These are phyloP conservation scores for Xiphorhynchus elegans DNA, from an alignment of 2,113 vertebrate species.

Conservation along the genomic window DNA sequence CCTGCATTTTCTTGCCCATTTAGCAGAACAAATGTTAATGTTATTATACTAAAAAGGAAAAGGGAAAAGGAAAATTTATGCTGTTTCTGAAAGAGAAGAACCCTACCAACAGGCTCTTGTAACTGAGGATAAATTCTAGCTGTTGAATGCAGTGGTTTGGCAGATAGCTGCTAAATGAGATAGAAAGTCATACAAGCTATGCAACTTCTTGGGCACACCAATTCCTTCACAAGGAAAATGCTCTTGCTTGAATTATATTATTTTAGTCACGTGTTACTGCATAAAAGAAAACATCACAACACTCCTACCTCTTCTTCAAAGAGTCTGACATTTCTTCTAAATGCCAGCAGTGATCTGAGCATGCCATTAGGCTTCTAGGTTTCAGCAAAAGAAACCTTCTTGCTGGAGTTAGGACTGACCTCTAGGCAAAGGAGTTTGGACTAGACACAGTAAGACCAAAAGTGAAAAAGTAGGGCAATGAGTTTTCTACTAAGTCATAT, in stretches of 20 bases:
- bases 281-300: not conserved
- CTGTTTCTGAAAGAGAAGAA: not conserved
- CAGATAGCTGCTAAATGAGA: not conserved
- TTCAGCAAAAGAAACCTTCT: not conserved
- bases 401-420: not conserved
- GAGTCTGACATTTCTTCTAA: fast-evolving
- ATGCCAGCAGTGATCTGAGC: not conserved
- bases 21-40: not conserved
- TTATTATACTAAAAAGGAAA: not conserved
- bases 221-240: not conserved
- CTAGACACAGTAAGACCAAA: not conserved
- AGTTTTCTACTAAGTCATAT: not conserved
- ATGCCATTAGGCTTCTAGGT: not conserved
- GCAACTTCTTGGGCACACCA: not conserved
- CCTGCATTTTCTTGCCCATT: not conserved
- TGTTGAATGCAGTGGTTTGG: not conserved
- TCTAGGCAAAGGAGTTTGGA: not conserved
- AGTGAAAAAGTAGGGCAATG: too few relatives aligned
- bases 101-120: not conserved
- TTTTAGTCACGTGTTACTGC: not conserved
- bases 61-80: not conserved
- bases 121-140: not conserved
- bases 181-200: not conserved
- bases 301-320: not conserved
- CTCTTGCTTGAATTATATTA: not conserved